phyloP scores from a whole-genome alignment of 2,888 invertebrate genomes.

The Spatulosminthurus flaviceps region DNA sequence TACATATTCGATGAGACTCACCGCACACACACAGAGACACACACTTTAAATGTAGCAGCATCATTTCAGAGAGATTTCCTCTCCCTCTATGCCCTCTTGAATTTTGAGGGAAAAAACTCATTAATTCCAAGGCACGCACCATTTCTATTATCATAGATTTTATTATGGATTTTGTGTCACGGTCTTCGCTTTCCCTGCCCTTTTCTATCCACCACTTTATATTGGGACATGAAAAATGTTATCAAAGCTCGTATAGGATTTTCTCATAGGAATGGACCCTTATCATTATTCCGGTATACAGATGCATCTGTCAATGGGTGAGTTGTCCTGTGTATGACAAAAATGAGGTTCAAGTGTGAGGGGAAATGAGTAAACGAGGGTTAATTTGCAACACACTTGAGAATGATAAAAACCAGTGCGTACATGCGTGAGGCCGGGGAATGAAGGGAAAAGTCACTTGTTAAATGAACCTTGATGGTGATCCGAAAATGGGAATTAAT shows the following conservation, averaged over 20 bases:
- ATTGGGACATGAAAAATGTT: no score
- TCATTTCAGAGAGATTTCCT: background rate
- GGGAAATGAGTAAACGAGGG: constrained; percentile 11
- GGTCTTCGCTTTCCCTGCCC: no score
- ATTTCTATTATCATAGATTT: constrained; percentile 22
- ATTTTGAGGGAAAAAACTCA: constrained; percentile 16
- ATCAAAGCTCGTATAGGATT: no score
- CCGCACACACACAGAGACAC: background rate
- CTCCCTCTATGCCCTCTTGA: constrained; percentile 7
- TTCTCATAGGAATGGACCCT: no score
- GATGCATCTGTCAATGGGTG: no score
- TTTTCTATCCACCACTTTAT: no score
- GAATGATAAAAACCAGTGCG: background rate
- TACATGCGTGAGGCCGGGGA: background rate
- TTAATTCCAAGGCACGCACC: constrained; percentile 22
- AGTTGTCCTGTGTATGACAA: background rate
- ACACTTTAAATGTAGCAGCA: background rate
- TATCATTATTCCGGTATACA: no score
- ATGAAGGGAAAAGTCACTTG: background rate
- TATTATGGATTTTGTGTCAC: constrained; percentile 16
- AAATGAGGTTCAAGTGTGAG: background rate
- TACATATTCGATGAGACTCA: background rate
- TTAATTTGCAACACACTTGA: constrained; percentile 12
- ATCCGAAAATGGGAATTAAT: no score
- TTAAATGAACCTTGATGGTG: constrained; percentile 6